Percentiles rank a stretch among this genome's conserved stretches.
These are phyloP conservation scores for Archilochus colubris DNA, from an alignment of 2,113 vertebrate species.

Conservation along the genomic window DNA sequence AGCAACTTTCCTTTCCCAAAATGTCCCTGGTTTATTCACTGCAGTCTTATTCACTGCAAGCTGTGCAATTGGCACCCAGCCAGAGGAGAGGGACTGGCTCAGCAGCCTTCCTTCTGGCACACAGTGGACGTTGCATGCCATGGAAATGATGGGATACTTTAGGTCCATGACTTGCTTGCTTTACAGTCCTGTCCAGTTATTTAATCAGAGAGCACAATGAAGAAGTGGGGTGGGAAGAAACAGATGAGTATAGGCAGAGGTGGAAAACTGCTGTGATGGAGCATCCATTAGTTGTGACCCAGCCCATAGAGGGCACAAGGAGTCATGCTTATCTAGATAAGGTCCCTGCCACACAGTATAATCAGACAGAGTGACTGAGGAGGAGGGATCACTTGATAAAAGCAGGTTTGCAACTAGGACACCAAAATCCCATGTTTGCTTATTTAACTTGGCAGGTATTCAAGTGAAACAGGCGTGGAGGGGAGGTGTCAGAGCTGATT, in stretches of 20 bases:
- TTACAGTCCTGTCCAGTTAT: not conserved
- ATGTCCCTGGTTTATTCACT: not conserved
- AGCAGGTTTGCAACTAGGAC: not conserved
- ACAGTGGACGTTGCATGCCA: rapidly evolving
- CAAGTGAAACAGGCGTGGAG: not conserved
- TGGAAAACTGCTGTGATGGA: rapidly evolving
- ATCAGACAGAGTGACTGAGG: not conserved
- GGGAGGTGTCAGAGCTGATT: constrained; percentile 37
- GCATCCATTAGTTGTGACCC: not conserved
- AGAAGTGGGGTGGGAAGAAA: not conserved
- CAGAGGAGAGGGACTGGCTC: not conserved
- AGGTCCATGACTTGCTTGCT: not conserved
- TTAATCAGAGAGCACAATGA: not conserved
- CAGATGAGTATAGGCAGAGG: not conserved
- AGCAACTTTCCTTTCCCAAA: not conserved
- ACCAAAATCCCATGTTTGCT: not conserved
- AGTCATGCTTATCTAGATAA: rapidly evolving
- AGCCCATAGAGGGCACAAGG: not conserved
- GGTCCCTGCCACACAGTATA: not conserved
- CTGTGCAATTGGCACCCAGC: not conserved
- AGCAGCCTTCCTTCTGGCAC: not conserved
- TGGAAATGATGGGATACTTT: not conserved
- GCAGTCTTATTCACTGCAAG: not conserved
- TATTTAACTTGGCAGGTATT: constrained; percentile 51
- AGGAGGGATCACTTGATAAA: not conserved